These are phyloP conservation scores for Apodemus agrarius DNA, from an alignment of 2,797 vertebrate species.

Conservation along the genomic window DNA sequence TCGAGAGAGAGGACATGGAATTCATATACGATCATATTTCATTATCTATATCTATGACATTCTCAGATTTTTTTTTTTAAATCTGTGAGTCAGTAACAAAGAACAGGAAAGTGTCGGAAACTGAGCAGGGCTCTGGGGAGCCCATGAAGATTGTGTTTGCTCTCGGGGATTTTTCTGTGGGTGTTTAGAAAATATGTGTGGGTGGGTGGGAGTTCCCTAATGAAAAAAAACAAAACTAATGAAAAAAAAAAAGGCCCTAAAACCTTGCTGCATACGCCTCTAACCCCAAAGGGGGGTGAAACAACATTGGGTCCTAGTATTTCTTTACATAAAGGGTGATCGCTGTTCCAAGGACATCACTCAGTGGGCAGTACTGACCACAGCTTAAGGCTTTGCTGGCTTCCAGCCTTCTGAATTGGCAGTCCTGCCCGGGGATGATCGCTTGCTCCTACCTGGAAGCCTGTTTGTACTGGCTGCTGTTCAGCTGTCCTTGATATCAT, in stretches of 20 bases:
- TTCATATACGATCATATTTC: background rate
- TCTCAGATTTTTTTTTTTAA: background rate
- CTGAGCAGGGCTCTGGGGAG: background rate
- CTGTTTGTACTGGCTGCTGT: background rate
- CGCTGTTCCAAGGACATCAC: accelerated
- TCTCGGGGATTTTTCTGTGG: background rate
- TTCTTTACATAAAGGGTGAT: background rate
- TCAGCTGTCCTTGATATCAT: background rate
- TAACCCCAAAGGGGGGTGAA: background rate
- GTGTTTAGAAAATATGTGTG: background rate
- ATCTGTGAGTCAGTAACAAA: background rate
- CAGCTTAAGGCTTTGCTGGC: background rate
- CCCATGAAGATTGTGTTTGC: background rate
- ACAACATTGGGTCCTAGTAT: background rate
- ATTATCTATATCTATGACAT: background rate
- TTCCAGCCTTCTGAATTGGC: background rate
- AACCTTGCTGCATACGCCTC: background rate
- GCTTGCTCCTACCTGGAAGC: too few relatives aligned
- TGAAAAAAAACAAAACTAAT: background rate
- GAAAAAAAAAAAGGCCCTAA: background rate
- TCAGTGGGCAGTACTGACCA: too few relatives aligned
- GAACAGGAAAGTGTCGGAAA: background rate
- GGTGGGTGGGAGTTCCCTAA: background rate
- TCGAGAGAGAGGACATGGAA: background rate
- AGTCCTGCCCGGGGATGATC: background rate